A percentile compares a stretch with the other conserved stretches of the same genome.
These are phyloP conservation scores for Pelecanus crispus DNA, from an alignment of 2,113 vertebrate species.

Conservation along the genomic window DNA sequence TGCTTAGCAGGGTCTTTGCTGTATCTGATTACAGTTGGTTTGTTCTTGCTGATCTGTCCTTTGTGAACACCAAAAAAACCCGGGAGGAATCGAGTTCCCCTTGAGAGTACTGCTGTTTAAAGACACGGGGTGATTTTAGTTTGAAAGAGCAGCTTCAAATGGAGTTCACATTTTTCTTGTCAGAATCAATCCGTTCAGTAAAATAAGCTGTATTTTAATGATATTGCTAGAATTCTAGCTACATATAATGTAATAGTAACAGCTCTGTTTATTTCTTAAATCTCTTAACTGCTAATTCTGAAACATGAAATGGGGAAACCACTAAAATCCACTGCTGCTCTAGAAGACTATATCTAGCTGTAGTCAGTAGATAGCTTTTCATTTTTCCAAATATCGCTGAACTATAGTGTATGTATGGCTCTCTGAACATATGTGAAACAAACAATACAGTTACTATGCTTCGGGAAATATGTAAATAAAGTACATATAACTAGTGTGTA, in stretches of 20 bases:
- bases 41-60: background rate
- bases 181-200: background rate
- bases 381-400: background rate
- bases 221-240: background rate
- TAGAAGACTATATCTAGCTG: background rate
- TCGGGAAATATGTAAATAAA: background rate
- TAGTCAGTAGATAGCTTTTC: background rate
- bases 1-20: background rate
- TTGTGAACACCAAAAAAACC: background rate
- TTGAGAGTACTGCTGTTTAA: background rate
- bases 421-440: background rate
- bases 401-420: accelerated
- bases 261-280: background rate
- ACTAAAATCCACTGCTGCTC: background rate
- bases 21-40: background rate
- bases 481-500: background rate
- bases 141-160: background rate
- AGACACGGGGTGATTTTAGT: background rate
- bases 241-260: background rate
- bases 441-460: background rate
- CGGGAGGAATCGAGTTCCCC: background rate
- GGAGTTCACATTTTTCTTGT: background rate
- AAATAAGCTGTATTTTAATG: background rate
- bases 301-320: background rate
- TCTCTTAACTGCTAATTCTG: background rate